Base-by-base conservation (phyloP, 2,888 invertebrate species). In the Tinea semifulvella region DNA sequence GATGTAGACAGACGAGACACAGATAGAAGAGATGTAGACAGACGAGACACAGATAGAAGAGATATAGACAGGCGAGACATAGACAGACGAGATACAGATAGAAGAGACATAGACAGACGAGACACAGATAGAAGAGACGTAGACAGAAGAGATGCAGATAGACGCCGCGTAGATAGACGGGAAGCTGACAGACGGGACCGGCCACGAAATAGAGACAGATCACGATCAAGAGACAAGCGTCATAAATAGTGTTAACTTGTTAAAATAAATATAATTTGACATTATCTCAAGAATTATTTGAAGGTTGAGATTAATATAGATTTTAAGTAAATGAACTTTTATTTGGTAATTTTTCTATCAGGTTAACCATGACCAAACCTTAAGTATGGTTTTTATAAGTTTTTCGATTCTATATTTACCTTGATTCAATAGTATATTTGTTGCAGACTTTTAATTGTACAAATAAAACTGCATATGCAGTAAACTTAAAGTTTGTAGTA, bases 151-250 rank as follows among this genome's bases (percentile, higher is more conserved):
- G 66, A 66, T 2, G 57, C 64, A 2, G 65, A 67, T 11, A 56
- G 69, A 20, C 7, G 57, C 38, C 50, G 56, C 67, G 65, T 6
- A 50, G 52, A 57, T 10, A 56, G 54, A n/a, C 52, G 57, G 3
- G 58, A 60, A 28, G 55, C 54, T 10, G 57, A 64, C 19, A 53
- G 61, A 16, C 31, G 52, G 6, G 53, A 60, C 45, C 53, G 57
- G n/a, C 56, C 58, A 16, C 64, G 70, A 1, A 61, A 66, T 35
- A 54, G 71, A 14, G 31, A 31, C 2, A 31, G 31, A 25, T 72
- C 72, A 38, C 65, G 76, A 27, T 76, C 76, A 1, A 63, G 62
- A 50, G 79, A 79, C 44, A 74, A 77, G 43, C 75, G 76, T 52
- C 56, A 66, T 51, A 79, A 70, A 77, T 80, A 76, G 65, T 70